Evolutionary conservation across 2,888 invertebrate species (phyloP), one percentile per base, ranked within the genome.

Genomic region (Schizotus pectinicornis): DNA sequence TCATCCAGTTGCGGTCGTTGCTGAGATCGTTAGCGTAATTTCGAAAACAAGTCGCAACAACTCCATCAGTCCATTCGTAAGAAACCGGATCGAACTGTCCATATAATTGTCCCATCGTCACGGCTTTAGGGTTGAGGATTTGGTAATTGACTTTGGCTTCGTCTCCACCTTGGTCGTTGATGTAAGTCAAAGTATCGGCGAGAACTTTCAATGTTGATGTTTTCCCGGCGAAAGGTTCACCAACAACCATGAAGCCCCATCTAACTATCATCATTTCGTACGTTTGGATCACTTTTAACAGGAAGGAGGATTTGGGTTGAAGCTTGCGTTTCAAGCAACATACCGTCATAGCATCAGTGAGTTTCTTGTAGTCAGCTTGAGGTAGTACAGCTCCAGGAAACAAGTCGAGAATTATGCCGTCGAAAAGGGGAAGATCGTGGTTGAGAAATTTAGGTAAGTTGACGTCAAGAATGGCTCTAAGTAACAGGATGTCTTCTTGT

Each of bases 191-290:
- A 81, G 91, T 92, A 73, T 93, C 93, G 0, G 57, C 51, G 13
- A 57, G 34, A 73, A 87, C 86, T 82, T 93, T 91, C 81, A 95
- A 93, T 0, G 94, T 91, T 63, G 88, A 90, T 0, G 96, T 95
- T 83, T 98, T 98, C 39, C 96, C 95, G 37, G 93, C 92, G 86
- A 96, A 89, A 0, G 96, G 88, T 1, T 86, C 87, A 0, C 98
- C 98, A 51, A 97, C 94, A 61, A 98, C 83, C 95, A 98, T 97
- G 74, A 98, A 86, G 6, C 97, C 97, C 81, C 96, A 95, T 3
- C 96, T 85, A 1, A 96, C 95, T 43, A 95, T 81, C 81, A 98
- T 89, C 94, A 96, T 96, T 81, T 97, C 96, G 77, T 95, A 95
- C 62, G 97, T 86, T 82, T 89, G 82, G 69, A 92, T 87, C 45